Evolutionary conservation across 1,140 invertebrate genomes (phyloP), one percentile per base, ranked within the genome.

Genomic region (Helicoverpa zea): DNA sequence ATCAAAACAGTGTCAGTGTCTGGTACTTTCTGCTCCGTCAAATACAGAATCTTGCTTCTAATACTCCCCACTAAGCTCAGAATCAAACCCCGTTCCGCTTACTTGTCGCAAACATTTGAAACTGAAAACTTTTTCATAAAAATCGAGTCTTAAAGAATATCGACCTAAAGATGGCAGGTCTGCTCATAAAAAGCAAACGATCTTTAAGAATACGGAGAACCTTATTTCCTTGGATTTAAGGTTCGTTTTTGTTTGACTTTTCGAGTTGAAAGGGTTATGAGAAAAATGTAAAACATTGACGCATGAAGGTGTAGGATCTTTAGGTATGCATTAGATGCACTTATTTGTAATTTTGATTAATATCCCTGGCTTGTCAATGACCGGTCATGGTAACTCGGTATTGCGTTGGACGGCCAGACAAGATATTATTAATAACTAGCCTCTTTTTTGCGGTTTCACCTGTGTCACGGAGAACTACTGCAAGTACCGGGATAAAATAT

Each of bases 171-270:
- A 74, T 18, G 54, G 30, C 30, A 1, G 66, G 47, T 18, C 30
- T 58, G 54, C 16, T 74, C 54, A n/a, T 74, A 74, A 74, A 73
- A 73, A 30, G 18, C 29, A 58, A 59, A 59, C 52, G 52, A 54
- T 4, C 49, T 29, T n/a, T 9, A 0, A 5, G 7, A 52, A n/a
- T 3, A 1, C 2, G 16, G 14, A 23, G 68, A 0, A 54, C 43
- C 51, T 70, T 72, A 72, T 72, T 23, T 9, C 14, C 3, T 4
- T 10, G 10, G 23, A 2, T 11, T 14, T 30, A 54, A 30, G 68
- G 68, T 51, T n/a, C 5, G 30, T n/a, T 72, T 72, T 72, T 52
- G 18, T 52, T 14, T 54, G 4, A 54, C 35, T n/a, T 11, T 18
- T 23, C 4, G 0, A 14, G 3, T 52, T 4, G 51, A 54, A 72